phyloP scores from a whole-genome alignment of 2,113 vertebrate genomes.

The Panthera uncia region DNA sequence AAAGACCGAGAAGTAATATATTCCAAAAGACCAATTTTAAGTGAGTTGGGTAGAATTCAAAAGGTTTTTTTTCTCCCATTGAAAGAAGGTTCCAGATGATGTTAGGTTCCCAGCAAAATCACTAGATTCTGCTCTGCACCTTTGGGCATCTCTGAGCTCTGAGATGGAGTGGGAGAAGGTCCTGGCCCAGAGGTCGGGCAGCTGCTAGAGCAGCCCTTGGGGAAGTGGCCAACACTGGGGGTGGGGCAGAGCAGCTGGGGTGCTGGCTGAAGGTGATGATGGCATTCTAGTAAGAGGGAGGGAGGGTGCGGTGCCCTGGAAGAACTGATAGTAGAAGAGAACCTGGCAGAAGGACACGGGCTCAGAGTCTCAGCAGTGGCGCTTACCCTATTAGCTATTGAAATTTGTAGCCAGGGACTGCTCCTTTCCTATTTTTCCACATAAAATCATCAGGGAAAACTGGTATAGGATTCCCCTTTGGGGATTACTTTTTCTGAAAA shows the following conservation, averaged over 20 bases:
- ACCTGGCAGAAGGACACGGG: neutral
- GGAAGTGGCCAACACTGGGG: neutral
- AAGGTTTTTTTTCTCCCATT: neutral
- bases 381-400: neutral
- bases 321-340: neutral
- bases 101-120: neutral
- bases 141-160: neutral
- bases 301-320: neutral
- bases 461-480: neutral
- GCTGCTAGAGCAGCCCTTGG: neutral
- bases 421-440: neutral
- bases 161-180: neutral
- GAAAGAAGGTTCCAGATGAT: neutral
- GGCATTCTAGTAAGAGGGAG: neutral
- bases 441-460: neutral
- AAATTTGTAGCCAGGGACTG: neutral
- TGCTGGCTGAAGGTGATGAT: neutral
- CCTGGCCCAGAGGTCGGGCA: neutral
- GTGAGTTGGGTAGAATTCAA: neutral
- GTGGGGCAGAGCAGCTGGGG: neutral
- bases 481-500: slow-evolving; percentile 42
- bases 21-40: neutral
- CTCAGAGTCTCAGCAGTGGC: neutral
- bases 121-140: neutral
- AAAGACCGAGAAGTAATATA: neutral